A percentile compares a stretch with the other conserved stretches of the same genome.
Conservation (phyloP, 1,140 invertebrate species). For the Neomicropteryx cornuta region DNA sequence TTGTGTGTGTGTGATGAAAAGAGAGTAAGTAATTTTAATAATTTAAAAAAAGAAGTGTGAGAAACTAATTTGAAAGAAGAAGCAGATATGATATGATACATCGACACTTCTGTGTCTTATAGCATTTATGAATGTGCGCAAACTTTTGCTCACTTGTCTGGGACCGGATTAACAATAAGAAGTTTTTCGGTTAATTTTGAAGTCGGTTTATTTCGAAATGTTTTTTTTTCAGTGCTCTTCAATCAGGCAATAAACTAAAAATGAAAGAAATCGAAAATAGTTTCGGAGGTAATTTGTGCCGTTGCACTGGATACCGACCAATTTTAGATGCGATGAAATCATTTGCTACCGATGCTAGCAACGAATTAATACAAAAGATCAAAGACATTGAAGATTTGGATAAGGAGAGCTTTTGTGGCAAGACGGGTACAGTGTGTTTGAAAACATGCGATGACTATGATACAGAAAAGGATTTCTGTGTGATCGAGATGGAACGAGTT, state of each 20-base stretch:
- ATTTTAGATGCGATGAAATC: slow-evolving; percentile 61
- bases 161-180: no score
- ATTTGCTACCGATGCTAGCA: slow-evolving; percentile 19
- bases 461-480: neutral
- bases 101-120: no score
- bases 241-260: slow-evolving; percentile 42
- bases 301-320: slow-evolving; percentile 80
- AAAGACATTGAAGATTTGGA: slow-evolving; percentile 24
- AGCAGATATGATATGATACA: no score
- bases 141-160: no score
- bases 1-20: no score
- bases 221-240: no score
- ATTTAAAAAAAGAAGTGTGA: no score
- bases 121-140: no score
- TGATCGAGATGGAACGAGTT: neutral
- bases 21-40: no score
- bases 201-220: no score
- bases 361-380: slow-evolving; percentile 8
- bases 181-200: no score
- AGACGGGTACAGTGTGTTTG: neutral
- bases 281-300: slow-evolving; percentile 73
- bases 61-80: no score
- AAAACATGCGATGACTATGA: neutral
- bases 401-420: slow-evolving; percentile 12
- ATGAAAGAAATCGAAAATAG: slow-evolving; percentile 62